Percentiles rank a stretch among this genome's conserved stretches.
phyloP scores from a whole-genome alignment of 2,113 vertebrate species.

The Odocoileus virginianus region DNA sequence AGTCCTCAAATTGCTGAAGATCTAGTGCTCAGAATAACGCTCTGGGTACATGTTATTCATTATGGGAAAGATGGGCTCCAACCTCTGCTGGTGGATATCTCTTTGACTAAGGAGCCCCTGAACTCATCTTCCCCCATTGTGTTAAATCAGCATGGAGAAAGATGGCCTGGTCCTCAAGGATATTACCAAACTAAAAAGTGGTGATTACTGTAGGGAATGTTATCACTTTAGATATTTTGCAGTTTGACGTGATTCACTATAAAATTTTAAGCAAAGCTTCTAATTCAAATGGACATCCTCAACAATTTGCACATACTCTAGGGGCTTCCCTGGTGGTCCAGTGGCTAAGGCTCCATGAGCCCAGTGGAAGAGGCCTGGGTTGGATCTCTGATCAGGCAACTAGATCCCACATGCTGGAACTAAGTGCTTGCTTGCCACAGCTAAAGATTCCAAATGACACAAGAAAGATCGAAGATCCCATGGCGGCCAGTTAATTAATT shows the following conservation, averaged over 20 bases:
- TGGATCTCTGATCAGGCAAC: not conserved
- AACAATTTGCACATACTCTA: not conserved
- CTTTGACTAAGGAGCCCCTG: not conserved
- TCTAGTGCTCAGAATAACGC: not conserved
- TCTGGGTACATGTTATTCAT: not conserved
- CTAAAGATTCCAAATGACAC: not conserved
- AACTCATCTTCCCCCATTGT: not conserved
- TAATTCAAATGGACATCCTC: not conserved
- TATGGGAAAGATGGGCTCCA: not conserved
- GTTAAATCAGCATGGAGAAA: not conserved
- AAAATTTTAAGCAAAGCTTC: not conserved
- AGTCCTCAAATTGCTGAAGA: not conserved
- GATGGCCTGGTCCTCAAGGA: not conserved
- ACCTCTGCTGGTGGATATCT: not conserved
- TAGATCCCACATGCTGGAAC: not conserved
- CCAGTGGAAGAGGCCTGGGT: fast-evolving
- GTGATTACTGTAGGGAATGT: not conserved
- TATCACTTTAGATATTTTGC: not conserved
- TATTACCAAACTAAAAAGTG: not conserved
- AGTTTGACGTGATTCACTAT: not conserved
- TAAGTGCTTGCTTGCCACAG: not conserved
- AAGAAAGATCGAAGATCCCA: not conserved
- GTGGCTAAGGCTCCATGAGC: too few species aligned
- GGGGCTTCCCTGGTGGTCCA: not conserved
- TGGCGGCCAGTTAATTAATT: not conserved